Evolutionary conservation across 2,888 invertebrate species (phyloP).

Genomic region (Arge pagana): DNA sequence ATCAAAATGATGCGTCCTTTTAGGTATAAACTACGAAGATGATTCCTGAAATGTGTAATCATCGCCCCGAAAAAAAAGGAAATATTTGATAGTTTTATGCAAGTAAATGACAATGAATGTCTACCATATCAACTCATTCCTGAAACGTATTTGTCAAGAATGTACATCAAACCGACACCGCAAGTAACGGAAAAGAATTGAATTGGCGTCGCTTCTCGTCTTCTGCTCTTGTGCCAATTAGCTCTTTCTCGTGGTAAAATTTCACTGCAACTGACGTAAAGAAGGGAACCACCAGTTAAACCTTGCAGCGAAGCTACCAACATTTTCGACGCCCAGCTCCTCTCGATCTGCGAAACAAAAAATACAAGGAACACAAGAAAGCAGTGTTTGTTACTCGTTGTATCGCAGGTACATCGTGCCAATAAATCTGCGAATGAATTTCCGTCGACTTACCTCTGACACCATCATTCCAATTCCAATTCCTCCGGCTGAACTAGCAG

Average conservation of each 20-base stretch:
- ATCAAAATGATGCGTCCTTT: too few relatives aligned
- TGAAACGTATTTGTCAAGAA: slow-evolving; percentile 66
- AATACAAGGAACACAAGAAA: neutral
- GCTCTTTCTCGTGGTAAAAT: slow-evolving; percentile 77
- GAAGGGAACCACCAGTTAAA: slow-evolving; percentile 75
- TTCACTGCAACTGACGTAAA: slow-evolving; percentile 79
- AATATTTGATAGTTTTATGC: too few relatives aligned
- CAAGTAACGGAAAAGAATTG: slow-evolving; percentile 66
- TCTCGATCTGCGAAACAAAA: slow-evolving; percentile 24
- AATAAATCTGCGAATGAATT: neutral
- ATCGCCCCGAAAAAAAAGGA: too few relatives aligned
- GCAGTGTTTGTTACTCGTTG: neutral
- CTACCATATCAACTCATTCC: too few relatives aligned
- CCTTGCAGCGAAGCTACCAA: slow-evolving; percentile 59
- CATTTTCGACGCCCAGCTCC: slow-evolving; percentile 29
- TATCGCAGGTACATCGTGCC: neutral
- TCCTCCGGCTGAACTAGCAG: slow-evolving; percentile 70
- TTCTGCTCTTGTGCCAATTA: slow-evolving; percentile 67
- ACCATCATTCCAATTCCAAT: slow-evolving; percentile 70
- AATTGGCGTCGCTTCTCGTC: slow-evolving; percentile 63
- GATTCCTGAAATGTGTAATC: too few relatives aligned
- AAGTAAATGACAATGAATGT: too few relatives aligned
- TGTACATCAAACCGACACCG: slow-evolving; percentile 70
- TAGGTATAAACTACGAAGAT: too few relatives aligned
- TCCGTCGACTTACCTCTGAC: slow-evolving; percentile 64